Base-by-base conservation (phyloP, 2,888 invertebrate genomes). In the Amblyjoppa proteus region DNA sequence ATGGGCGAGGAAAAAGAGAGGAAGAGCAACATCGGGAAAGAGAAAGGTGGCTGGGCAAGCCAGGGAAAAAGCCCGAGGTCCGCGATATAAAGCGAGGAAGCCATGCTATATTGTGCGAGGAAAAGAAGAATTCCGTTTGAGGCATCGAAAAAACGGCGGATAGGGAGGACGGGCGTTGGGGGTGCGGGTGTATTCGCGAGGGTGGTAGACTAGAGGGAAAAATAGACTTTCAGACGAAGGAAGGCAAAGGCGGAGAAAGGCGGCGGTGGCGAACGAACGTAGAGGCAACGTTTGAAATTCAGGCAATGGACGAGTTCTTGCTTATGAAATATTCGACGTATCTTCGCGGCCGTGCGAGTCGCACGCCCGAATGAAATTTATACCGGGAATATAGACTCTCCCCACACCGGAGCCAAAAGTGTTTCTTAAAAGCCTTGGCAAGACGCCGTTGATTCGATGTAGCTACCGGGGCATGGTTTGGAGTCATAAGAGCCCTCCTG, bases 311-410 rank as follows among this genome's bases (percentile, higher is more conserved):
- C 82, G 58, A 88, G 76, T 81, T 85, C 77, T 87, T 88, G 88
- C 90, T 91, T 90, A 91, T 91, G 90, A 91, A 91, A 92, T 92
- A 92, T 91, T 91, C 90, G 89, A 90, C 89, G 87, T 89, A 89
- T 89, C 87, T 87, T 78, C 70, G 79, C 87, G 81, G n/a, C 28
- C 41, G 28, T 56, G 38, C 66, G 20, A 66, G 74, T 75, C 49
- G 64, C 41, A 68, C 45, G 58, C 45, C 25, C 70, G 64, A 84
- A 88, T 86, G 84, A 87, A 88, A 87, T 88, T 87, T 86, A 88
- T 82, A 86, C 81, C 71, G n/a, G 61, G 53, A 69, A 25, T 69
- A 45, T 34, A 34, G 53, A 28, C 25, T 28, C 28, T 20, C 75
- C 25, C 34, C 51, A 31, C 11, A 20, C 41, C 9, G 13, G 73